Evolutionary conservation across 2,113 vertebrate species (phyloP), one percentile per base, ranked within the genome.

Genomic region (Pavo muticus): DNA sequence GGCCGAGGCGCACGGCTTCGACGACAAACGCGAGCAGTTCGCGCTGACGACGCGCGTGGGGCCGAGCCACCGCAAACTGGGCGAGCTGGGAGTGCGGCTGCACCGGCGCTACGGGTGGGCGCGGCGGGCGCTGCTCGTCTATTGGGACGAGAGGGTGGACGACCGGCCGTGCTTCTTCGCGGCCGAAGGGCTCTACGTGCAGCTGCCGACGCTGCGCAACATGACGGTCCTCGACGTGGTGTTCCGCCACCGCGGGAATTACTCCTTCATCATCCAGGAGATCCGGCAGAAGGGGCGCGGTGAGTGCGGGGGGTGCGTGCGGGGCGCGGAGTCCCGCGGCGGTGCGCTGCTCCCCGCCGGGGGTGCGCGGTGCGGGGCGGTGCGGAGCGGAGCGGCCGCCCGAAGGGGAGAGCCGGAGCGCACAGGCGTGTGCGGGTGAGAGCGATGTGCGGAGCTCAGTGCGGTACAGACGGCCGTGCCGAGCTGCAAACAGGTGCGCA

Each of bases 61-160:
- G 2, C 99, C 99, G 16, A 99, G 99, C 9, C 98, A 99, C 95
- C 98, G 96, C 75, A 99, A 99, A 82, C 97, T 99, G 37, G 99
- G 99, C 0, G 98, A 98, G n/a, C 98, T 98, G 14, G 98, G 97
- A 1, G 95, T 98, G 30, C 94, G 96, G 70, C 96, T 99, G 72
- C 99, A 99, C 44, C 97, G 96, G 11, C 98, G 95, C 63, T 99
- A 99, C 47, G 98, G 98, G 71, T 99, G 99, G 99, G 96, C 79
- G 30, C 96, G 94, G 1, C 98, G 97, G 8, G 98, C 98, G 11
- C 93, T 99, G 65, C 92, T 99, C n/a, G 96, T 99, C 10, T 99
- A 99, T 84, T 97, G 86, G 42, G 98, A 99, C 70, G 97, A 98
- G 84, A 97, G 97, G 50, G 47, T 92, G 68, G 98, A 98, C 3